Conservation (phyloP, 2,888 invertebrate species). For the Brachypalpus laphriformis region DNA sequence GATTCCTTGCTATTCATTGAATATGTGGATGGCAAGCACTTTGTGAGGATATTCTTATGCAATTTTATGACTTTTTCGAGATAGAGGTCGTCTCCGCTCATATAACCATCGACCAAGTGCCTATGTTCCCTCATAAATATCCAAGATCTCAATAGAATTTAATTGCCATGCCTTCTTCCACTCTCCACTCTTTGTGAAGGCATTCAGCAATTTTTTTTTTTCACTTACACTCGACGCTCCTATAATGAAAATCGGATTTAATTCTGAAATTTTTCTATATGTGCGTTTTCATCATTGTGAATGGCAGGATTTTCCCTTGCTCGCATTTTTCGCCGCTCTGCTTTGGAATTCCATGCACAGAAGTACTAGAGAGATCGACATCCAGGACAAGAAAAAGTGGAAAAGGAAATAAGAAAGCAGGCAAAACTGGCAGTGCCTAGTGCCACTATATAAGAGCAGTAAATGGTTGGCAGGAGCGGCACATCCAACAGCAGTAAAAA, state of each 20-base stretch:
- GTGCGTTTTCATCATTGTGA: constrained; percentile 69
- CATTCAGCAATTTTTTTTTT: constrained; percentile 19
- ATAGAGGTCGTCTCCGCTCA: not conserved
- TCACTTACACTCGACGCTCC: not conserved
- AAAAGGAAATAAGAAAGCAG: constrained; percentile 9
- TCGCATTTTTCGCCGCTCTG: constrained; percentile 44
- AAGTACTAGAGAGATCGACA: constrained; percentile 37
- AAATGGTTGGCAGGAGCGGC: constrained; percentile 43
- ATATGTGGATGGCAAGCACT: constrained; percentile 38
- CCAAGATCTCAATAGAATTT: constrained; percentile 70
- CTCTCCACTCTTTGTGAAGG: constrained; percentile 9
- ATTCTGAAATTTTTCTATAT: constrained; percentile 60
- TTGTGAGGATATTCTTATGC: constrained; percentile 41
- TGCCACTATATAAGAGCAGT: constrained; percentile 11
- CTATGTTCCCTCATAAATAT: constrained; percentile 69
- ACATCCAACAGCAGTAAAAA: constrained; percentile 50
- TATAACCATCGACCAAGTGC: constrained; percentile 50
- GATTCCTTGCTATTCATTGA: constrained; percentile 51
- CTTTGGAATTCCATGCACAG: constrained; percentile 53
- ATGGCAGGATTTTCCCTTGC: constrained; percentile 62
- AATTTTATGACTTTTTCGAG: constrained; percentile 52
- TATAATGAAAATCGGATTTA: constrained; percentile 73
- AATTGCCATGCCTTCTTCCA: constrained; percentile 56
- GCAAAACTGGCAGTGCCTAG: constrained; percentile 17
- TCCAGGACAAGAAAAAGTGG: constrained; percentile 17